These are phyloP conservation scores for Thysanoteuthis rhombus DNA, from an alignment of 2,888 invertebrate species.

Conservation along the genomic window DNA sequence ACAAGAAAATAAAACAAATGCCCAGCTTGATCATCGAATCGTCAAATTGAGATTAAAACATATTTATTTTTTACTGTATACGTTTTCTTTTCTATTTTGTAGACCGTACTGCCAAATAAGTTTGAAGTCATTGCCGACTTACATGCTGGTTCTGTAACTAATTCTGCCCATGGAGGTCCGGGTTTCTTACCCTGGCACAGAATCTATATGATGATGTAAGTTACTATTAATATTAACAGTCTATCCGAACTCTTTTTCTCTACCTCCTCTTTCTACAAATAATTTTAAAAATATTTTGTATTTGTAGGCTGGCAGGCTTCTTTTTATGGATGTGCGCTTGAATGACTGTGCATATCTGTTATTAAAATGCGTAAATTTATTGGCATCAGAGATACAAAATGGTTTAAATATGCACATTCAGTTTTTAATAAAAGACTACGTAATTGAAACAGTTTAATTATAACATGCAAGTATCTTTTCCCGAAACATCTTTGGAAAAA, in stretches of 20 bases:
- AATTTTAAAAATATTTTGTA: too few species aligned
- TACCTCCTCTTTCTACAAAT: neutral
- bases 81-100: neutral
- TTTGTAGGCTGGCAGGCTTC: neutral
- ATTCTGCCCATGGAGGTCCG: constrained; percentile 25
- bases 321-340: neutral
- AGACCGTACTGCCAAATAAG: constrained; percentile 23
- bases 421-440: too few species aligned
- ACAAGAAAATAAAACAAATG: neutral
- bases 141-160: neutral
- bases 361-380: too few species aligned
- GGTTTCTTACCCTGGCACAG: constrained; percentile 23
- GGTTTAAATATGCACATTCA: too few species aligned
- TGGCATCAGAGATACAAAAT: too few species aligned
- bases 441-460: too few species aligned
- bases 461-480: too few species aligned
- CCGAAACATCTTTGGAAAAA: too few species aligned
- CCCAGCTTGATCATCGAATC: too few species aligned
- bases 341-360: too few species aligned
- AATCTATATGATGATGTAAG: constrained; percentile 30
- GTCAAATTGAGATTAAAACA: too few species aligned
- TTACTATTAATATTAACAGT: neutral
- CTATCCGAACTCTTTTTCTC: neutral
- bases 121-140: constrained; percentile 15
- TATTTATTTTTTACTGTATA: neutral